Evolutionary conservation across 2,888 invertebrate genomes (phyloP).

Genomic region (Stramonita haemastoma): DNA sequence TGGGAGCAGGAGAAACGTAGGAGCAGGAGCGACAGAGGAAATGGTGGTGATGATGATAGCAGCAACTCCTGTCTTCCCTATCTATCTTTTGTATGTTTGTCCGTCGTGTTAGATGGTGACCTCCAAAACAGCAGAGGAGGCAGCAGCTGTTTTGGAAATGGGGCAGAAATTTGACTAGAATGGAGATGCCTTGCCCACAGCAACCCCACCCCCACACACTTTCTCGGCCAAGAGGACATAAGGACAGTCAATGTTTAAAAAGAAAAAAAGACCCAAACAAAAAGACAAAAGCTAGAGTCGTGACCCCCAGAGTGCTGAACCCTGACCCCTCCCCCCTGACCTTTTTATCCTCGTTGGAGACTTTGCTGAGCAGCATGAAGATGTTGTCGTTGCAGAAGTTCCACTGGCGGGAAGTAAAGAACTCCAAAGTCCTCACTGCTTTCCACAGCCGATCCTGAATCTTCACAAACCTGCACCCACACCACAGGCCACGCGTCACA

Average conservation of each 20-base stretch:
- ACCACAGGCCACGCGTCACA: no score
- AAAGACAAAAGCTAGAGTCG: background rate
- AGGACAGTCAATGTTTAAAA: background rate
- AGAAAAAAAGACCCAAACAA: background rate
- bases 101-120: no score
- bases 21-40: no score
- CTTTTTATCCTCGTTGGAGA: conserved; percentile 73
- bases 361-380: conserved; percentile 62
- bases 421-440: conserved; percentile 92
- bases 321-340: conserved; percentile 52
- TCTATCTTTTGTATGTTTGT: no score
- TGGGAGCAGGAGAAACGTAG: no score
- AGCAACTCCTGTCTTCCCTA: no score
- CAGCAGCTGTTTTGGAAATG: no score
- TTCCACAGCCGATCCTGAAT: conserved; percentile 91
- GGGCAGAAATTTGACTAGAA: no score
- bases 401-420: conserved; percentile 95
- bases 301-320: background rate
- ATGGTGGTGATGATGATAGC: no score
- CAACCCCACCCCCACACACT: no score
- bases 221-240: background rate
- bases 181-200: no score
- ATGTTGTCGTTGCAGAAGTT: conserved; percentile 83
- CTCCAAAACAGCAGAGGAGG: no score
- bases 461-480: conserved; percentile 85